phyloP scores from a whole-genome alignment of 2,113 vertebrate genomes.

The Progne subis region DNA sequence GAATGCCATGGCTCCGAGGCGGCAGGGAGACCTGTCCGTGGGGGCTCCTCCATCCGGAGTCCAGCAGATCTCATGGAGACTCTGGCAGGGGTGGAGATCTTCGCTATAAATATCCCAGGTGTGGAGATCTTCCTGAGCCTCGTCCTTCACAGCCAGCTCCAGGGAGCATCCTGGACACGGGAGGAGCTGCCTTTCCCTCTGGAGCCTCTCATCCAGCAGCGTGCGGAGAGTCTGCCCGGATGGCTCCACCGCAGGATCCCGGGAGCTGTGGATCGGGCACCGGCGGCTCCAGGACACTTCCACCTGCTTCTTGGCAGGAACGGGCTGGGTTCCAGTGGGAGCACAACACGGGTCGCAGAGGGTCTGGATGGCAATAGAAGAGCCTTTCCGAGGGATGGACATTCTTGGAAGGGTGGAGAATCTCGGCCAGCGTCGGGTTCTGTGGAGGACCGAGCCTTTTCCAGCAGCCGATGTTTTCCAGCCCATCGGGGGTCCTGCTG shows the following conservation, averaged over 20 bases:
- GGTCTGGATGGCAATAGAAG: no score
- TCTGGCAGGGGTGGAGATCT: not conserved
- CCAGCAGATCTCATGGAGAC: not conserved
- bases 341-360: not conserved
- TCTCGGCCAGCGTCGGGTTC: not conserved
- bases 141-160: not conserved
- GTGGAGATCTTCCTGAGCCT: not conserved
- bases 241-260: rapidly evolving
- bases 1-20: rapidly evolving
- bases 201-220: not conserved
- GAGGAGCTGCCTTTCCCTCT: not conserved
- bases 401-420: not conserved
- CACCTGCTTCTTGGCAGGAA: not conserved
- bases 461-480: rapidly evolving
- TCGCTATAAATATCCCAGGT: no score
- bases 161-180: rapidly evolving
- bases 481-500: rapidly evolving
- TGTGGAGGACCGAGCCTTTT: not conserved
- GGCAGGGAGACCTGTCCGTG: not conserved
- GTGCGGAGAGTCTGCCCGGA: not conserved
- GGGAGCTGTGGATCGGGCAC: not conserved
- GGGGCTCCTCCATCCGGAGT: not conserved
- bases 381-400: not conserved
- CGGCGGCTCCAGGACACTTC: not conserved
- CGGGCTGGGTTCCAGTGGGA: not conserved